Evolutionary conservation across 1,140 invertebrate species (phyloP), one percentile per base, ranked within the genome.

Genomic region (Cataglyphis hispanica): DNA sequence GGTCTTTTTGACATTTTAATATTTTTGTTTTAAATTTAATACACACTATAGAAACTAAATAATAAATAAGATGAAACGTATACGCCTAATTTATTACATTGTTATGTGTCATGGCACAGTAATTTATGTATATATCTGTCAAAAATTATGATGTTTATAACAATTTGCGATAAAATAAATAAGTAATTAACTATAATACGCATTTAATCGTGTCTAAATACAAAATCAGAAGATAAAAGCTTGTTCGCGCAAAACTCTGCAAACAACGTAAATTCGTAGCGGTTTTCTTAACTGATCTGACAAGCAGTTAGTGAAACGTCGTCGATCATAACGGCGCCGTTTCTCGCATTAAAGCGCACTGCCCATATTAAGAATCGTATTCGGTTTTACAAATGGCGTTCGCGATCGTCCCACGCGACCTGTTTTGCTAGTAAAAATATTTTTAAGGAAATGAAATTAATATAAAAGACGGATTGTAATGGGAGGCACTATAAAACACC

Each of bases 361-460:
- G 84, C 37, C 70, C 76, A 46, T 43, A 53, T 78, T 78, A 83
- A 58, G 46, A 60, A 31, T 76, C 70, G 88, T 87, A 87, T 85
- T 83, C 77, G 77, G 56, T 90, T 90, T 89, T 84, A 90, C 86
- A 77, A 87, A 90, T 76, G 80, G 78, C 72, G 78, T 50, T 43
- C 50, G 81, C 56, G 64, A 60, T 85, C 77, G 87, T 50, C 46
- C n/a, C 64, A 50, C 70, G 31, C 66, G 31, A 78, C 25, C 43
- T 75, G 67, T 40, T 40, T 78, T 6, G 25, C 67, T 84, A 43
- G 91, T 92, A 91, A 91, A 92, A 92, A 91, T 92, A 92, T 89
- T 91, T 91, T 92, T 74, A 91, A 90, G 89, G 87, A 91, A 91
- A 91, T 92, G 86, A 90, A 91, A 91, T 91, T 91, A 89, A 91